Percentiles rank a stretch among this genome's conserved stretches.
These are phyloP conservation scores for Centropus bengalensis DNA, from an alignment of 2,113 vertebrate species.

Conservation along the genomic window DNA sequence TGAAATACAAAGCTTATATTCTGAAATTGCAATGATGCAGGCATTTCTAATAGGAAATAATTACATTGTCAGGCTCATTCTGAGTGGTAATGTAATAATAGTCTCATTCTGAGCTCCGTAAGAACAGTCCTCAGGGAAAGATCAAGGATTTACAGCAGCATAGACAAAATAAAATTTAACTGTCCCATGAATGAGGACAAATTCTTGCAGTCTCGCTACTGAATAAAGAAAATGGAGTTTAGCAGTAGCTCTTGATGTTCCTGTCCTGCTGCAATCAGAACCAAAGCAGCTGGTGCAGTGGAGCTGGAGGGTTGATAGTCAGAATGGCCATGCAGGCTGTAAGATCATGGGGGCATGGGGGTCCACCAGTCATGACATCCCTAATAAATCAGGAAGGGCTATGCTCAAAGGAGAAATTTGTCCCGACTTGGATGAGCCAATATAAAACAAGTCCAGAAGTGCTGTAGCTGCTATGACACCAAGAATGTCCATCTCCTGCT, in stretches of 20 bases:
- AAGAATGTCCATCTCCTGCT: background rate
- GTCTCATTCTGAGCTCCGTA: background rate
- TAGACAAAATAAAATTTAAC: conserved; percentile 29
- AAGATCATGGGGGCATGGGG: background rate
- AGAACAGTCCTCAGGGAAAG: conserved; percentile 26
- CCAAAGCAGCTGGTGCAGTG: fast-evolving
- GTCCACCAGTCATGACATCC: background rate
- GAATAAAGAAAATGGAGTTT: background rate
- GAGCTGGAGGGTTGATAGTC: background rate
- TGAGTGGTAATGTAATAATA: conserved; percentile 48
- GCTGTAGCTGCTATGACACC: background rate
- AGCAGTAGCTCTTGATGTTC: background rate
- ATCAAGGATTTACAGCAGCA: conserved; percentile 23
- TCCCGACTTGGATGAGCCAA: background rate
- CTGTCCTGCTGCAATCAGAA: background rate
- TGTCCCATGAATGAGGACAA: conserved; percentile 15
- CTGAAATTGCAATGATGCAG: background rate
- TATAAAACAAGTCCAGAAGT: background rate
- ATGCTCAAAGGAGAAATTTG: background rate
- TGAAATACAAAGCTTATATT: conserved; percentile 16
- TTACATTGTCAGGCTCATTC: background rate
- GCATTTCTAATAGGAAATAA: conserved; percentile 32
- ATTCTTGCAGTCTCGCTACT: background rate
- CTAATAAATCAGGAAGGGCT: background rate
- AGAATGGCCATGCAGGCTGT: fast-evolving